Base-by-base conservation (phyloP, 1,140 invertebrate species). In the Euwallacea fornicatus region DNA sequence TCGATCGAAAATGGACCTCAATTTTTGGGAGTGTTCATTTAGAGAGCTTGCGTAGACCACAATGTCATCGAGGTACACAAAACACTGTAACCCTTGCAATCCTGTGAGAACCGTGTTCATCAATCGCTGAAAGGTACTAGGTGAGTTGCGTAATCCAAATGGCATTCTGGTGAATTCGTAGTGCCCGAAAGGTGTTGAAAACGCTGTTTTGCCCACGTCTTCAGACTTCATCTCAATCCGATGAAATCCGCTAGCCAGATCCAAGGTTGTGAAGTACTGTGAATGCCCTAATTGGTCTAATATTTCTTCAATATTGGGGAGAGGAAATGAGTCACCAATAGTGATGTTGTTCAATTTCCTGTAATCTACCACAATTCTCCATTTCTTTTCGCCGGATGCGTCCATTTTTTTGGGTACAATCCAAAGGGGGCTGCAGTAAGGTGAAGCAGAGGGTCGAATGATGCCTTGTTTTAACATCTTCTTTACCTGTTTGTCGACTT, bases 271-370 rank as follows among this genome's bases (percentile, higher is more conserved):
- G 74, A 86, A 86, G 71, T 81, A 84, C 41, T 78, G 79, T 21
- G 78, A 76, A 55, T 82, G 81, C 7, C 78, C 77, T 44, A 86
- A 65, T 42, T 76, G 74, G 67, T 84, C 79, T 33, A 88, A 74
- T 47, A 81, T 81, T 11, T 84, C 81, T 42, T 83, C 80, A 11
- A 88, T 85, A 54, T 81, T 78, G 0, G 86, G 86, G 7, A 88
- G 69, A 0, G 85, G 86, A 76, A 81, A 86, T 43, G 42, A 64
- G 44, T 82, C 78, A 15, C 66, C 72, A 6, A 81, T 73, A 9
- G 81, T 81, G 2, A 81, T 68, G 6, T 81, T 75, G 69, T 82
- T 82, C 42, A 82, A 63, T 74, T 79, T 77, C 7, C 82, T 67
- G 71, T 79, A 83, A 66, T 83, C 81, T 21, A 83, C 77, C 1